Conservation (phyloP, 2,797 vertebrate species). For the Psittacula echo region DNA sequence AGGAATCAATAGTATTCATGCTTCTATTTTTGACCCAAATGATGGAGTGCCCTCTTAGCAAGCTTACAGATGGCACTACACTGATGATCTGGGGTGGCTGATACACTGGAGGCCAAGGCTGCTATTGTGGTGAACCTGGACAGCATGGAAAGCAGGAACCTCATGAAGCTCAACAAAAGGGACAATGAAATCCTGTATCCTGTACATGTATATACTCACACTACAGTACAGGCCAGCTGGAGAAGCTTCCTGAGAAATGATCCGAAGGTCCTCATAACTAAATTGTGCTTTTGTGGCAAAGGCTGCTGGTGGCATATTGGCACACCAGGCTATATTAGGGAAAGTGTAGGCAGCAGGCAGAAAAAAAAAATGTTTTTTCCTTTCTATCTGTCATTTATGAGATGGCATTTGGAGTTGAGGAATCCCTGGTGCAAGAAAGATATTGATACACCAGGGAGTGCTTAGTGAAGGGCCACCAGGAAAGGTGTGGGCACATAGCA, state of each 20-base stretch:
- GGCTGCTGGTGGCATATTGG: background rate
- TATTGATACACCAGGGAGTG: background rate
- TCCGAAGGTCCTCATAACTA: background rate
- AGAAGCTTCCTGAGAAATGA: accelerated
- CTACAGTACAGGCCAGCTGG: background rate
- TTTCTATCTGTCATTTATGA: background rate
- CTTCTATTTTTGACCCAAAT: background rate
- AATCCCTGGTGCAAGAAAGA: background rate
- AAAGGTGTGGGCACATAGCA: background rate
- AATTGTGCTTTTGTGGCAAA: background rate
- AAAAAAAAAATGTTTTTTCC: background rate
- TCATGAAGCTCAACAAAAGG: background rate
- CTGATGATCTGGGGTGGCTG: background rate
- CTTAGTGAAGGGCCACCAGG: background rate
- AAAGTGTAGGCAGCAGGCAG: background rate
- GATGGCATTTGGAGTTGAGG: background rate
- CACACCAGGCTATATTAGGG: background rate
- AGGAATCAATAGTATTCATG: background rate
- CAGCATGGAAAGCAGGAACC: background rate
- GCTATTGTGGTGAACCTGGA: background rate
- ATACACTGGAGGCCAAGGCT: background rate
- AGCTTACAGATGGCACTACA: background rate
- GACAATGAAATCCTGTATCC: background rate
- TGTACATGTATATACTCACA: background rate
- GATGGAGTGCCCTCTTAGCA: background rate